A percentile compares a stretch with the other conserved stretches of the same genome.
These are phyloP conservation scores for Sander lucioperca DNA, from an alignment of 2,113 vertebrate species.

Conservation along the genomic window DNA sequence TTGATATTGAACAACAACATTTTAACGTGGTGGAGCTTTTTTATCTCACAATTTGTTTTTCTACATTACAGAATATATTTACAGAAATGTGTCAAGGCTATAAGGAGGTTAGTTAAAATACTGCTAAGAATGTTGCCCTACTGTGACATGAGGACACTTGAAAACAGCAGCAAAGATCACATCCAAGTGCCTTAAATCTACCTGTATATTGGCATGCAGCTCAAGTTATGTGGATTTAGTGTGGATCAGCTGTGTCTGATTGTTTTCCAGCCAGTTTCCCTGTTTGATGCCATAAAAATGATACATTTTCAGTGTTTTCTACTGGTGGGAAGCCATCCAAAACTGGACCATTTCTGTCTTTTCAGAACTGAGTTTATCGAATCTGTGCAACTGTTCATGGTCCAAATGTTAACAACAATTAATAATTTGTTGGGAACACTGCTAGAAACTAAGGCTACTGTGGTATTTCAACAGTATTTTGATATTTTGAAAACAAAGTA, in stretches of 20 bases:
- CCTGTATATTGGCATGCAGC: not conserved
- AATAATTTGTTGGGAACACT: not conserved
- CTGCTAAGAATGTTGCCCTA: conserved; percentile 24
- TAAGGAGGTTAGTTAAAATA: conserved; percentile 1
- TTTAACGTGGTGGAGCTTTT: not conserved
- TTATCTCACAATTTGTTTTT: not conserved
- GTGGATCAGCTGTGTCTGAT: not conserved
- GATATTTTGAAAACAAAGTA: not conserved
- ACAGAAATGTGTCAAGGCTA: conserved; percentile 2
- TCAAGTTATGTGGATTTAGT: not conserved
- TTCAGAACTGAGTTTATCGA: not conserved
- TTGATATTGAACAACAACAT: not conserved
- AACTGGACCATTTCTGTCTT: not conserved
- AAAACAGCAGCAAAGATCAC: conserved; percentile 25
- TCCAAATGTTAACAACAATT: not conserved
- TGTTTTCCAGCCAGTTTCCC: not conserved
- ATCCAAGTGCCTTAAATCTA: conserved; percentile 6
- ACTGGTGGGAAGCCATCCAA: not conserved
- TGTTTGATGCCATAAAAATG: not conserved
- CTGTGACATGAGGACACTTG: conserved; percentile 23
- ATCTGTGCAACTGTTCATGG: not conserved
- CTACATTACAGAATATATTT: conserved; percentile 2
- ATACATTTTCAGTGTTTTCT: not conserved
- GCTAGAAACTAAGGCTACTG: not conserved
- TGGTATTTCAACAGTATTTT: no score